Evolutionary conservation across 35 echinoderm and acorn worm genomes (phyloP).

Genomic region (Patiria miniata): DNA sequence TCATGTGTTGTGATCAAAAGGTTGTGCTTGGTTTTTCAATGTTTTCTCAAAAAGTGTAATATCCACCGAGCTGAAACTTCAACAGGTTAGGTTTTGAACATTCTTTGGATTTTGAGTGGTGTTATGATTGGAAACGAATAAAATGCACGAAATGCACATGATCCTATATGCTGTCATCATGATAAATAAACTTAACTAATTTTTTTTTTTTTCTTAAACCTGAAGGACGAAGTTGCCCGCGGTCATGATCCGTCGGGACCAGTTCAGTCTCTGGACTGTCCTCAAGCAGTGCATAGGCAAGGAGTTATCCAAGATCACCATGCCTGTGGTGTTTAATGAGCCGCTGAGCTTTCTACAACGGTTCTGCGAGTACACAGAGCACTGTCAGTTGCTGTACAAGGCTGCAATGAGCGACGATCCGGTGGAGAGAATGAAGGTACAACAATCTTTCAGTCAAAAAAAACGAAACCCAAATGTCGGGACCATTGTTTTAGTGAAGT

Average conservation of each 20-base stretch:
- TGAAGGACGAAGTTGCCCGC: slow-evolving; percentile 72
- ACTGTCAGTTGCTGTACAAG: slow-evolving; percentile 77
- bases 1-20: too few relatives aligned
- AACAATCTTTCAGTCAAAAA: too few relatives aligned
- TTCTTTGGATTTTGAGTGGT: too few relatives aligned
- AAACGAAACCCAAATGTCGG: too few relatives aligned
- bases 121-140: too few relatives aligned
- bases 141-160: too few relatives aligned
- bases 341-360: slow-evolving; percentile 95
- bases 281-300: slow-evolving; percentile 97
- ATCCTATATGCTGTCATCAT: too few relatives aligned
- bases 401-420: slow-evolving; percentile 77
- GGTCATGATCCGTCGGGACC: slow-evolving; percentile 75
- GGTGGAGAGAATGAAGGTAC: slow-evolving; percentile 89
- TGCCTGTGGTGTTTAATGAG: slow-evolving; percentile 98
- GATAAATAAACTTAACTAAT: neutral
- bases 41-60: too few relatives aligned
- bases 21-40: too few relatives aligned
- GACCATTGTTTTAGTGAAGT: too few relatives aligned
- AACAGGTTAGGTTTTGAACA: too few relatives aligned
- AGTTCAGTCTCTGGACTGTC: slow-evolving; percentile 88
- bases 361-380: slow-evolving; percentile 91
- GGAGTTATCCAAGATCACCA: slow-evolving; percentile 96
- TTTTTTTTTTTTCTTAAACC: slow-evolving; percentile 24
- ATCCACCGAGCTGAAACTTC: too few relatives aligned